Percentiles rank a stretch among this genome's conserved stretches.
Evolutionary conservation across 1,140 invertebrate genomes (phyloP).

Genomic region (Hyphantria cunea): DNA sequence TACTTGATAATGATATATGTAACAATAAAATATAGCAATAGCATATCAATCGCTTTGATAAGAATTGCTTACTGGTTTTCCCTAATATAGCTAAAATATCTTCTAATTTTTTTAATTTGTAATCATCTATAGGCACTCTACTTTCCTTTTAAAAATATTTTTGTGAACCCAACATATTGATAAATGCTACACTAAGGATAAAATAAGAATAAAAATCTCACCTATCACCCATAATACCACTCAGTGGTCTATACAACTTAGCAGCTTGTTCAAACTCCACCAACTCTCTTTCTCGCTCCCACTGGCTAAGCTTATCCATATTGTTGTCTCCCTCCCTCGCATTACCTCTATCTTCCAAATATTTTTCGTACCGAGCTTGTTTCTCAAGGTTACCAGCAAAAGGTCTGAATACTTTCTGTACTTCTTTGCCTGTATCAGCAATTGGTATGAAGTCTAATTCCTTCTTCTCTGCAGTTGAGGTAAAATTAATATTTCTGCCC

Average conservation of each 20-base stretch:
- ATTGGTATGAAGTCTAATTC: slow-evolving; percentile 58
- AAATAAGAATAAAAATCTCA: slow-evolving; percentile 30
- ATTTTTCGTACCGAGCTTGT: slow-evolving; percentile 90
- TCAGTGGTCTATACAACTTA: slow-evolving; percentile 87
- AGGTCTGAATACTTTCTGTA: slow-evolving; percentile 81
- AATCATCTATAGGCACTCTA: too few relatives aligned
- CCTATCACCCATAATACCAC: slow-evolving; percentile 86
- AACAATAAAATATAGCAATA: too few relatives aligned
- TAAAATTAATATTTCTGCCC: slow-evolving; percentile 54
- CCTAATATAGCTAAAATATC: too few relatives aligned
- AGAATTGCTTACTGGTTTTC: too few relatives aligned
- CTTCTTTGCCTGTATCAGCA: slow-evolving; percentile 47
- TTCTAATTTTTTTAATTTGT: too few relatives aligned
- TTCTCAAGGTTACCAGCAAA: slow-evolving; percentile 88
- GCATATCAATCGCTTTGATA: too few relatives aligned
- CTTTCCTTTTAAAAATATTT: too few relatives aligned
- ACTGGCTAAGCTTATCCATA: slow-evolving; percentile 88
- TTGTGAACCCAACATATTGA: too few relatives aligned
- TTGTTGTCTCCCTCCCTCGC: slow-evolving; percentile 84
- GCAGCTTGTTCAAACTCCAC: slow-evolving; percentile 91
- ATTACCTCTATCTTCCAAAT: slow-evolving; percentile 78
- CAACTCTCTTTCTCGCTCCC: slow-evolving; percentile 91
- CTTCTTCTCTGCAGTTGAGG: slow-evolving; percentile 39
- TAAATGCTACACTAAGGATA: too few relatives aligned
- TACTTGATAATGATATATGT: too few relatives aligned